phyloP scores from a whole-genome alignment of 2,888 invertebrate species.

The Stramonita haemastoma region DNA sequence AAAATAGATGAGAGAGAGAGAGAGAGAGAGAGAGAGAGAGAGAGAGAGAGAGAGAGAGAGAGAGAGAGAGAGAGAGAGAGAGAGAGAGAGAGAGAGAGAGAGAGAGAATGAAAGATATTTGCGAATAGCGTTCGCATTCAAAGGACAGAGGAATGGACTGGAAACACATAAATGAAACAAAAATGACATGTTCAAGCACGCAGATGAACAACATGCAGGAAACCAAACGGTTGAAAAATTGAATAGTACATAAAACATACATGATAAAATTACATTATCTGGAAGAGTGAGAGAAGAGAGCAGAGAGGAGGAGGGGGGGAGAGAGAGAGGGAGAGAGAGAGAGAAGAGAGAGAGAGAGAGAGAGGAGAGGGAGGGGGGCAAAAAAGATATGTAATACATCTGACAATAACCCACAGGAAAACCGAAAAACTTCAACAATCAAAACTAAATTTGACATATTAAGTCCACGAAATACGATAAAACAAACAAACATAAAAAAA shows the following conservation, averaged over 20 bases:
- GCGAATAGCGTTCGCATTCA: no score
- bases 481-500: not conserved
- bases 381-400: not conserved
- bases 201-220: no score
- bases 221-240: no score
- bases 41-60: not conserved
- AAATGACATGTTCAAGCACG: no score
- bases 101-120: not conserved
- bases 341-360: not conserved
- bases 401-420: no score
- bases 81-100: not conserved
- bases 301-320: not conserved
- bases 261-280: no score
- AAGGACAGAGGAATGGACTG: no score
- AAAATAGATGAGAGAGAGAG: not conserved
- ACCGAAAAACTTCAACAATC: not conserved
- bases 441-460: not conserved
- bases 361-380: not conserved
- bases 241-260: no score
- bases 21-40: not conserved
- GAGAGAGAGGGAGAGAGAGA: constrained; percentile 17
- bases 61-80: not conserved
- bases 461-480: not conserved
- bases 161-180: no score
- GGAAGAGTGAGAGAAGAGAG: not conserved